Evolutionary conservation across 2,888 invertebrate species (phyloP).

Genomic region (Crossocerus cetratus): DNA sequence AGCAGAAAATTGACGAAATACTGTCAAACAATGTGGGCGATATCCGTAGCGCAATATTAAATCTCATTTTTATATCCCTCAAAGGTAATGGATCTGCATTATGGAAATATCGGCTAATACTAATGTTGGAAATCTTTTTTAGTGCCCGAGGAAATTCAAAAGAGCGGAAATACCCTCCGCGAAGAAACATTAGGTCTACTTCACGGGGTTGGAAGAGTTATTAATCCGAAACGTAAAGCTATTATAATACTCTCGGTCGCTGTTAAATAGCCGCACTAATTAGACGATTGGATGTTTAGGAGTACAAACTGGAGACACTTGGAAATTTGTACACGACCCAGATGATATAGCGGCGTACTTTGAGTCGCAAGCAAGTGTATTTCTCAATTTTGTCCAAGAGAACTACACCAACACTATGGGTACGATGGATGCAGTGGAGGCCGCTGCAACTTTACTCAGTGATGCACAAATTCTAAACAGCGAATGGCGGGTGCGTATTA

Average conservation of each 20-base stretch:
- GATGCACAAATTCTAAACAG: constrained; percentile 83
- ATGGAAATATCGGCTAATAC: background rate
- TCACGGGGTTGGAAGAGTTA: constrained; percentile 86
- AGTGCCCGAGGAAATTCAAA: constrained; percentile 60
- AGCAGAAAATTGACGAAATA: constrained; percentile 83
- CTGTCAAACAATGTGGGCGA: constrained; percentile 87
- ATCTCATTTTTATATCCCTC: constrained; percentile 88
- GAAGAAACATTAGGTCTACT: constrained; percentile 86
- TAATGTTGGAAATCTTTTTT: constrained; percentile 18
- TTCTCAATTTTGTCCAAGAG: constrained; percentile 84
- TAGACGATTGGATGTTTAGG: constrained; percentile 63
- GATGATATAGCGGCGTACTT: constrained; percentile 84
- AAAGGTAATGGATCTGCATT: constrained; percentile 79
- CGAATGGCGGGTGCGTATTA: constrained; percentile 81
- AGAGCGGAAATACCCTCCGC: constrained; percentile 78
- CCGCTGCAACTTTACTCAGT: constrained; percentile 82
- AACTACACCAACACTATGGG: constrained; percentile 86
- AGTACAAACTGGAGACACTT: constrained; percentile 67
- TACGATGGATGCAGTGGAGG: constrained; percentile 80
- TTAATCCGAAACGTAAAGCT: constrained; percentile 85
- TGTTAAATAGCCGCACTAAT: background rate
- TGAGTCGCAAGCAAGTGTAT: constrained; percentile 82
- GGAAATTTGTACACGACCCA: constrained; percentile 81
- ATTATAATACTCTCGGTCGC: background rate
- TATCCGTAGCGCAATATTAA: constrained; percentile 88